phyloP scores from a whole-genome alignment of 2,113 vertebrate species.

The Siniperca chuatsi region DNA sequence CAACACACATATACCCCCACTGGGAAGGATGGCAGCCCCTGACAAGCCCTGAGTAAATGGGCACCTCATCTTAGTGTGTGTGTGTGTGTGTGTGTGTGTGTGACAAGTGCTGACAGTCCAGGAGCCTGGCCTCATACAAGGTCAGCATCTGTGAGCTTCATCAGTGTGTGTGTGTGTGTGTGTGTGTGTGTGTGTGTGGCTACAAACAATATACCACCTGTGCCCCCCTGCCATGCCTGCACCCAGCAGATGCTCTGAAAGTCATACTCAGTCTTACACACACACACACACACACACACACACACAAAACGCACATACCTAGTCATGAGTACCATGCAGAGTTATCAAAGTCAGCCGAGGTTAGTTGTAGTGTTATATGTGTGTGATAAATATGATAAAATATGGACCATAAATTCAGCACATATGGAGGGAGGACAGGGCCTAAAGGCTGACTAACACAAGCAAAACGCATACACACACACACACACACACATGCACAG shows the following conservation, averaged over 20 bases:
- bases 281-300: conserved; percentile 48
- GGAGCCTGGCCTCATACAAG: conserved; percentile 76
- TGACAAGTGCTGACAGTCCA: conserved; percentile 79
- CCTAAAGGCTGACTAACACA: conserved; percentile 27
- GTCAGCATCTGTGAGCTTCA: conserved; percentile 76
- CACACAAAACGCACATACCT: conserved; percentile 35
- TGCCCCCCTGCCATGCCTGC: conserved; percentile 78
- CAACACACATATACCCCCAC: conserved; percentile 66
- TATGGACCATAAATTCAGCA: conserved; percentile 69
- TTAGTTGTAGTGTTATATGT: conserved; percentile 69
- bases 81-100: conserved; percentile 25
- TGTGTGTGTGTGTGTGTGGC: conserved; percentile 43
- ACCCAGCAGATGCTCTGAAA: conserved; percentile 83
- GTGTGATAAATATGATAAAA: conserved; percentile 73
- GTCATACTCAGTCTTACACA: conserved; percentile 69
- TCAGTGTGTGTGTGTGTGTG: conserved; percentile 56
- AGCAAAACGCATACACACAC: background rate
- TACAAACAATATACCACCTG: conserved; percentile 82
- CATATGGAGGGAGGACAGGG: conserved; percentile 23
- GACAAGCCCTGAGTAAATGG: conserved; percentile 73
- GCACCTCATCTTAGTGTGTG: conserved; percentile 42
- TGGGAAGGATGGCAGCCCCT: conserved; percentile 70
- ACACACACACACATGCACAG: conserved; percentile 11
- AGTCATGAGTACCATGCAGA: conserved; percentile 66
- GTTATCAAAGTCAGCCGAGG: conserved; percentile 81